Conservation (phyloP, 2,113 vertebrate species). For the Aleadryas rufinucha region DNA sequence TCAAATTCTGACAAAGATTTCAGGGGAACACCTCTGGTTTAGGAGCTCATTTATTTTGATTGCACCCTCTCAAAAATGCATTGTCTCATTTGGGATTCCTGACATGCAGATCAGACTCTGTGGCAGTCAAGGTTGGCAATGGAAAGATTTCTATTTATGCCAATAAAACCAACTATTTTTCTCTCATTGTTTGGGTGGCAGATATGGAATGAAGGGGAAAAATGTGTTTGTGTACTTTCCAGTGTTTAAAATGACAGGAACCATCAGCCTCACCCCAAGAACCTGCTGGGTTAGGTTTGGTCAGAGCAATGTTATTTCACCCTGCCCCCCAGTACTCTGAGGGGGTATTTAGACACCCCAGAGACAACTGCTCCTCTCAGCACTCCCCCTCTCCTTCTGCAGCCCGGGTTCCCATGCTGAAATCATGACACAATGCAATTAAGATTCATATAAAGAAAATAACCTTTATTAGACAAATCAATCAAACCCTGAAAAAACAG, state of each 20-base stretch:
- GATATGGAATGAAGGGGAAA: background rate
- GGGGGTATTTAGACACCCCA: background rate
- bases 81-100: fast-evolving
- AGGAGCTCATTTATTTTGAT: background rate
- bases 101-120: background rate
- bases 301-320: background rate
- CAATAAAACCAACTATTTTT: background rate
- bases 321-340: background rate
- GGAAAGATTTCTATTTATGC: background rate
- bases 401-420: background rate
- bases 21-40: background rate
- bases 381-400: fast-evolving
- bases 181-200: background rate
- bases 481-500: constrained; percentile 44
- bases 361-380: background rate
- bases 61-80: background rate
- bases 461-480: constrained; percentile 62
- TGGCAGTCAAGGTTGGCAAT: background rate
- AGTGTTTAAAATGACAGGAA: background rate
- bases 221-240: background rate
- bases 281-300: background rate
- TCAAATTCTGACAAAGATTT: background rate
- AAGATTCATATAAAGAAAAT: constrained; percentile 28
- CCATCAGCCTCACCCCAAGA: background rate
- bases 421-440: background rate